Percentiles rank a stretch among this genome's conserved stretches.
Evolutionary conservation across 2,797 vertebrate genomes (phyloP).

Genomic region (Cuculus canorus): DNA sequence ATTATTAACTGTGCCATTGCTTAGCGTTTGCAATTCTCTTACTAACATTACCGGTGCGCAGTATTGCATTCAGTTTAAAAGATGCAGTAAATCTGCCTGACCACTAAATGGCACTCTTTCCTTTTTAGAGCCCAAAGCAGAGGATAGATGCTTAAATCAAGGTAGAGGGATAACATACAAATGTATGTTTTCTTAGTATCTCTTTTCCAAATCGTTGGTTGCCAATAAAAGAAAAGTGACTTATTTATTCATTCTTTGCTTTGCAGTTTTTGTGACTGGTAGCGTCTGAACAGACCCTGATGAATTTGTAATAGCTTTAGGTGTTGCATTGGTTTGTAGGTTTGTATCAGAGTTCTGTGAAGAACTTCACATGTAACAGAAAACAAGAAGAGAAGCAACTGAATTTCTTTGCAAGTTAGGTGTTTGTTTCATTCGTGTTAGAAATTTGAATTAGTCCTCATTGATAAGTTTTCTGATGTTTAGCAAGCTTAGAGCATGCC

Average conservation of each 20-base stretch:
- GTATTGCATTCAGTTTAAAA: background rate
- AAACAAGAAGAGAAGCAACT: background rate
- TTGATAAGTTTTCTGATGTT: background rate
- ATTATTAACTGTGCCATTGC: rapidly evolving
- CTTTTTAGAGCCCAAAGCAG: background rate
- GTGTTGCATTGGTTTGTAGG: background rate
- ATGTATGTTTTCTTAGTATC: background rate
- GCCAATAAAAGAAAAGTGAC: background rate
- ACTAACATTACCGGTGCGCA: background rate
- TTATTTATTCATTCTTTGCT: background rate
- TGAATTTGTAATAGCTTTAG: background rate
- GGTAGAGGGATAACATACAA: background rate
- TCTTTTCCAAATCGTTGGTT: background rate
- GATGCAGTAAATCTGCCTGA: background rate
- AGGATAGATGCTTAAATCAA: background rate
- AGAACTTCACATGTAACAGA: rapidly evolving
- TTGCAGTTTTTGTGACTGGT: background rate
- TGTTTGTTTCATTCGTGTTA: background rate
- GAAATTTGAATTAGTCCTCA: background rate
- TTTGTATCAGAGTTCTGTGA: background rate
- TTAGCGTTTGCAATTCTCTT: background rate
- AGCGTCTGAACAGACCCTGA: background rate
- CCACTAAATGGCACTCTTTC: constrained; percentile 39
- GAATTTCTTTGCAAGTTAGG: background rate
- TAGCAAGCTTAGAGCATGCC: background rate